Conservation (phyloP, 2,888 invertebrate genomes). For the Steinernema scapterisci region DNA sequence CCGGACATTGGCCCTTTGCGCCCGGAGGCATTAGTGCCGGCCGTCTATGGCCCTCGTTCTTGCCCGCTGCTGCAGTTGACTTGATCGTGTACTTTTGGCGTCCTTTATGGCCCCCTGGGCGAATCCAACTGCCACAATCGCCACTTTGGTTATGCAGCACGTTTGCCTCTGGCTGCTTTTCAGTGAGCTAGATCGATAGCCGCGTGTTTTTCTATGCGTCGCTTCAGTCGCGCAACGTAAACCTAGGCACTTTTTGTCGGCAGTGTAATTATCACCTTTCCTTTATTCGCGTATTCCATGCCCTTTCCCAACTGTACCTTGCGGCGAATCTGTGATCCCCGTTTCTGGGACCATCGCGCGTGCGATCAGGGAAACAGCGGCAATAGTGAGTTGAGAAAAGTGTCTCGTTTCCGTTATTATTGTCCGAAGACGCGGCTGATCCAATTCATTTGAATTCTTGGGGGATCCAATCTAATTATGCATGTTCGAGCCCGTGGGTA, state of each 20-base stretch:
- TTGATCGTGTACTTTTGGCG: constrained; percentile 31
- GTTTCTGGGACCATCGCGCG: neutral
- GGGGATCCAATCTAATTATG: neutral
- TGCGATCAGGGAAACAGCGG: neutral
- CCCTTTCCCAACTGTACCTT: neutral
- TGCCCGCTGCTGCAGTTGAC: constrained; percentile 25
- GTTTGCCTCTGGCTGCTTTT: constrained; percentile 33
- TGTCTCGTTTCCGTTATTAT: neutral
- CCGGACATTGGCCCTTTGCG: constrained; percentile 31
- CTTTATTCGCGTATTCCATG: neutral
- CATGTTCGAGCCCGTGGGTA: neutral
- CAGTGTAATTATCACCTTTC: neutral
- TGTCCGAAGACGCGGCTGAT: neutral
- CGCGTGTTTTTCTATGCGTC: constrained; percentile 30
- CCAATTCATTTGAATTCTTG: neutral
- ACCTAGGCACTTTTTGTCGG: constrained; percentile 25
- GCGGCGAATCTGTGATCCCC: neutral
- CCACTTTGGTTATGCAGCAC: constrained; percentile 33
- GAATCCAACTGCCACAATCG: constrained; percentile 32
- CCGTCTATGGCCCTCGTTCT: constrained; percentile 11
- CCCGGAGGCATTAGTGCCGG: constrained; percentile 18
- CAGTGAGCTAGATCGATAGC: constrained; percentile 29
- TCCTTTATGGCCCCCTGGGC: constrained; percentile 31
- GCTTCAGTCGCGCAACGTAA: constrained; percentile 28
- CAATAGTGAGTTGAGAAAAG: neutral